These are phyloP conservation scores for Isoperla grammatica DNA, from an alignment of 2,888 invertebrate genomes.

Conservation along the genomic window DNA sequence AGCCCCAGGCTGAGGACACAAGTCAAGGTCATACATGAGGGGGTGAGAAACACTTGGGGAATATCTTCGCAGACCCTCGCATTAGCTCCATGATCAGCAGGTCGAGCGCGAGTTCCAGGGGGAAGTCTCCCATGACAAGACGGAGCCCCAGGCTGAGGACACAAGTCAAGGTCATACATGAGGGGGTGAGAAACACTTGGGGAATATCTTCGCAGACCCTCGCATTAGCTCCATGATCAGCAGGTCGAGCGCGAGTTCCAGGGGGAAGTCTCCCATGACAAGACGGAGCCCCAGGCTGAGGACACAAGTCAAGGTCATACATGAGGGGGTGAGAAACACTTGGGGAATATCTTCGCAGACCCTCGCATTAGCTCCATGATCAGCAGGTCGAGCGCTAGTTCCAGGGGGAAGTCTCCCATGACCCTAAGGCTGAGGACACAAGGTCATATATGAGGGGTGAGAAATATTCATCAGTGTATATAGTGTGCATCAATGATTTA, in stretches of 20 bases:
- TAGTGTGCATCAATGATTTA: no score
- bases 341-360: conserved; percentile 50
- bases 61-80: conserved; percentile 48
- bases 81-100: conserved; percentile 48
- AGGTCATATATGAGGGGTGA: no score
- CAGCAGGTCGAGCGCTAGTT: conserved; percentile 47
- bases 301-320: conserved; percentile 24
- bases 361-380: conserved; percentile 48
- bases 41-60: conserved; percentile 53
- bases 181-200: no score
- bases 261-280: conserved; percentile 48
- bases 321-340: no score
- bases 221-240: conserved; percentile 47
- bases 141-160: conserved; percentile 48
- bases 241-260: conserved; percentile 47
- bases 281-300: conserved; percentile 50
- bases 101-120: conserved; percentile 47
- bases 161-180: no score
- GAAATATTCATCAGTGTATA: no score
- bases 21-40: no score
- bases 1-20: conserved; percentile 46
- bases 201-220: conserved; percentile 50
- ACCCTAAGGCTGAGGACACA: conserved; percentile 46
- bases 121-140: conserved; percentile 49
- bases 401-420: conserved; percentile 48